Base-by-base conservation (phyloP, 2,797 vertebrate genomes). In the Monodelphis domestica region DNA sequence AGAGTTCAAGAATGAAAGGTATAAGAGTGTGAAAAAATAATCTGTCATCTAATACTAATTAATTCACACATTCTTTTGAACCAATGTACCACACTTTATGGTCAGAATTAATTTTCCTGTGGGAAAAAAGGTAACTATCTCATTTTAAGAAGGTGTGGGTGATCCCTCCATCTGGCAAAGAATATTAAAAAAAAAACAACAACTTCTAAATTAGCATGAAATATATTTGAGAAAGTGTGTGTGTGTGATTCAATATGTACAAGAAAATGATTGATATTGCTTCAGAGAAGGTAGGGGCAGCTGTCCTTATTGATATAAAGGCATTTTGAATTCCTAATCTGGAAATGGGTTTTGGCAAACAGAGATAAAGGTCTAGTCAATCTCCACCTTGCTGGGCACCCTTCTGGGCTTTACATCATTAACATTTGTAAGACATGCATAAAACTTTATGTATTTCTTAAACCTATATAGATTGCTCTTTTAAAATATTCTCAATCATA, bases 141-240 rank as follows among this genome's bases (percentile, higher is more conserved):
- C 89, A 95, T 96, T 95, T 96, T 97, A 94, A 96, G 93, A 90
- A 54, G 29, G 94, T 92, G 93, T 95, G 96, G 92, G 93, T 94
- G 92, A 95, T 95, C 84, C 70, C 9, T 95, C 84, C 63, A 91
- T 91, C 92, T 95, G 92, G 88, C 92, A 95, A 95, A 95, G 94
- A 94, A 96, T 95, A 91, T 96, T 97, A 88, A 95, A 95, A 96
- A 95, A 87, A 94, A 97, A 94, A n/a, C n/a, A 96, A 96, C 52
- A 94, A 30, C 45, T 24, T 7, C 88, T 96, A 95, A 96, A 94
- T 96, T 92, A 95, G 91, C 96, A 96, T 91, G 88, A 97, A 95
- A 94, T 96, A 93, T 95, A 96, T 96, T 95, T 91, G 84, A 92
- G 90, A 57, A 96, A 96, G 91, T 93, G 94, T 91, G 50, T 88